A percentile compares a stretch with the other conserved stretches of the same genome.
These are phyloP conservation scores for Brachionus asplanchnoidis DNA, from an alignment of 1,140 invertebrate genomes.

Conservation along the genomic window DNA sequence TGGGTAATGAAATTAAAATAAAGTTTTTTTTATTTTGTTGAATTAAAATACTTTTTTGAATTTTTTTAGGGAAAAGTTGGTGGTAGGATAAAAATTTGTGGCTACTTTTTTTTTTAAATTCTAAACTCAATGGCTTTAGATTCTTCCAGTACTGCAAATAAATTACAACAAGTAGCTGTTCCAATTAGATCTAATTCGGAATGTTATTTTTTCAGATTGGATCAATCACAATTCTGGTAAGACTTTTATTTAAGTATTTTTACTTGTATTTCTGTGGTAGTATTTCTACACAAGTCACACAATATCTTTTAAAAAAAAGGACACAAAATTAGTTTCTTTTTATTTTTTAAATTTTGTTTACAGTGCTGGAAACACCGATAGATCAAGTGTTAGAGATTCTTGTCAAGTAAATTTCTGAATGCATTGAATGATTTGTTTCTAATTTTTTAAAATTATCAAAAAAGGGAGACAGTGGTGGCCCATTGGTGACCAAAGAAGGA, in stretches of 20 bases:
- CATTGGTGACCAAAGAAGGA: conserved; percentile 20
- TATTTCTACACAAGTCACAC: no score
- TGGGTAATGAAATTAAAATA: background rate
- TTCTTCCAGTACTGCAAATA: background rate
- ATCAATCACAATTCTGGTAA: background rate
- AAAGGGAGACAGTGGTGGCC: conserved; percentile 41
- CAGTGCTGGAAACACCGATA: background rate
- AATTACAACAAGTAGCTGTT: background rate
- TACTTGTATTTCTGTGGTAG: no score
- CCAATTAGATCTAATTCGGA: conserved; percentile 4
- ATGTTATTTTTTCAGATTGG: background rate
- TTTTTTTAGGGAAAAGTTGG: background rate
- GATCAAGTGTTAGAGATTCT: background rate
- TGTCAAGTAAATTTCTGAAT: conserved; percentile 13
- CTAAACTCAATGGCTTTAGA: background rate
- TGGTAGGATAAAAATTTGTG: background rate
- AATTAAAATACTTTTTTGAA: background rate
- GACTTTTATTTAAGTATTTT: background rate
- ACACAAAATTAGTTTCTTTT: background rate
- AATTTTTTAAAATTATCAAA: background rate
- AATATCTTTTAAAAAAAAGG: no score
- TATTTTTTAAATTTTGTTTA: background rate
- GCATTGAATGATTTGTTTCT: background rate
- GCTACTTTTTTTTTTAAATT: background rate
- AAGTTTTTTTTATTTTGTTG: background rate